These are phyloP conservation scores for Podilymbus podiceps DNA, from an alignment of 2,113 vertebrate species.

Conservation along the genomic window DNA sequence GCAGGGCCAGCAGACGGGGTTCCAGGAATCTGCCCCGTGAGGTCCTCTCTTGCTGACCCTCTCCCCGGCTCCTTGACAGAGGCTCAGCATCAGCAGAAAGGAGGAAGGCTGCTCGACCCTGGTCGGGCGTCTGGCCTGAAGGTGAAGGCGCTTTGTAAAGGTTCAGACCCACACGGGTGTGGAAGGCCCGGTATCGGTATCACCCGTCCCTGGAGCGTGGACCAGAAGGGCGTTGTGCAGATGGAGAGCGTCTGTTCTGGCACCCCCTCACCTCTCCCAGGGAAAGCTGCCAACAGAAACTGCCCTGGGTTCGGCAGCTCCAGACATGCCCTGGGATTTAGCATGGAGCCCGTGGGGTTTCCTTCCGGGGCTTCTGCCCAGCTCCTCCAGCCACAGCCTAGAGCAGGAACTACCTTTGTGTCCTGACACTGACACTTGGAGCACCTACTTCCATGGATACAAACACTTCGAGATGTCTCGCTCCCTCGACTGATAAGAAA, in stretches of 20 bases:
- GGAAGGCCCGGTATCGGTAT: neutral
- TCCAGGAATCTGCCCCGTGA: neutral
- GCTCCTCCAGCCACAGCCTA: neutral
- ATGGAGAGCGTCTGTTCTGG: neutral
- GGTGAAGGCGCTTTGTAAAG: neutral
- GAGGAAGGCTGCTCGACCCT: neutral
- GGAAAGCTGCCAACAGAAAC: neutral
- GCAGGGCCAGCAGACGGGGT: neutral
- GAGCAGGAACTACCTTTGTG: neutral
- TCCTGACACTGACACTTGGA: neutral
- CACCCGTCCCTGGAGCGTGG: fast-evolving
- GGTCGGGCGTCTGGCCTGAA: neutral
- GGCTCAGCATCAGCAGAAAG: neutral
- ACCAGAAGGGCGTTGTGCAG: neutral
- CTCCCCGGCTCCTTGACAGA: neutral
- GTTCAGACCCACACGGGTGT: neutral
- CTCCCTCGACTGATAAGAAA: neutral
- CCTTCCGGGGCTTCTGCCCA: neutral
- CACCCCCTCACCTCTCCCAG: neutral
- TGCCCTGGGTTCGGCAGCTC: neutral
- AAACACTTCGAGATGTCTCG: neutral
- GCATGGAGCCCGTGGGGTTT: neutral
- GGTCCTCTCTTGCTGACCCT: neutral
- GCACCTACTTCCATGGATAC: neutral
- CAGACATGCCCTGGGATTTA: neutral